Conservation (phyloP, 2,113 vertebrate species). For the Cathartes aura region DNA sequence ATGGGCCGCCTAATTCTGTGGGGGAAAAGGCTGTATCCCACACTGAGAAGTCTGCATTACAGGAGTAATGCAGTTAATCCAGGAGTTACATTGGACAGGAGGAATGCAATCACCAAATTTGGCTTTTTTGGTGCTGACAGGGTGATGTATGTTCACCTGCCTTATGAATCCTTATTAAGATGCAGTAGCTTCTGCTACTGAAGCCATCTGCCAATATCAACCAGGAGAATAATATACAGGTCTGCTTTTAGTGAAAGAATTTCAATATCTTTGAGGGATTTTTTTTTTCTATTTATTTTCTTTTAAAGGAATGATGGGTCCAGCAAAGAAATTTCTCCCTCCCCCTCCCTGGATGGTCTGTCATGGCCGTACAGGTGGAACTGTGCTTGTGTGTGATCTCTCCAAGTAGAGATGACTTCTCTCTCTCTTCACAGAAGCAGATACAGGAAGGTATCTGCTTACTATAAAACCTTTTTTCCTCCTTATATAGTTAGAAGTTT, state of each 20-base stretch:
- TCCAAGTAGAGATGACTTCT: background rate
- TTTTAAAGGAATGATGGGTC: background rate
- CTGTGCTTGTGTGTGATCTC: background rate
- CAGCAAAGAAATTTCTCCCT: background rate
- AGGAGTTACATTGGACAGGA: accelerated
- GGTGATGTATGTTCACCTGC: background rate
- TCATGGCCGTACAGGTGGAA: accelerated
- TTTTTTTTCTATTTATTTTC: background rate
- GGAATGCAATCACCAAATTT: accelerated
- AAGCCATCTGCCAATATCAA: background rate
- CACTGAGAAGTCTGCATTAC: background rate
- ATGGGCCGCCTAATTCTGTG: background rate
- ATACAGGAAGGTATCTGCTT: background rate
- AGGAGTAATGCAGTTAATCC: background rate
- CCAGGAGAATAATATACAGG: background rate
- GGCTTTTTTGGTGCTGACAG: background rate
- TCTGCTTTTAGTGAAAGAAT: background rate
- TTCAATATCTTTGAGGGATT: background rate
- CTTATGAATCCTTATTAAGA: background rate
- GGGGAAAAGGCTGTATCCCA: accelerated
- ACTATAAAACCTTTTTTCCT: background rate
- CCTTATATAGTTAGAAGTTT: slow-evolving; percentile 16
- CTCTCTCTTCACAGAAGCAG: background rate
- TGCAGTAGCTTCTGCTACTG: background rate
- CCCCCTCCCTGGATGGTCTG: background rate